phyloP scores from a whole-genome alignment of 2,888 invertebrate species.

The Steinernema hermaphroditum region DNA sequence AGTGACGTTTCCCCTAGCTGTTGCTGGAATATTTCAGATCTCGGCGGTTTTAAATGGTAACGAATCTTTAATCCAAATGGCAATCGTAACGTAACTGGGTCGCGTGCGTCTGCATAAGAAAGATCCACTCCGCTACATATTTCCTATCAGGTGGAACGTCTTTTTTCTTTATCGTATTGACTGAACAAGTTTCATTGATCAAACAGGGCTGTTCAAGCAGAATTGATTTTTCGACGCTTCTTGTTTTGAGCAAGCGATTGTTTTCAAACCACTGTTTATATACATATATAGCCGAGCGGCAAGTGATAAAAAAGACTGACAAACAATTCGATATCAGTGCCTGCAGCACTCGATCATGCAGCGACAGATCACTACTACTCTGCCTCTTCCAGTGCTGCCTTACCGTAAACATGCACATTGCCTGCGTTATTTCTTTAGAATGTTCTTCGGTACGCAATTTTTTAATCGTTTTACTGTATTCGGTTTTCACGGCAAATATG shows the following conservation, averaged over 20 bases:
- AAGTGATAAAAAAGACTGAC: not conserved
- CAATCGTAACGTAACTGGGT: too few species aligned
- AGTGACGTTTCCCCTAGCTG: not conserved
- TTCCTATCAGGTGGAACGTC: too few species aligned
- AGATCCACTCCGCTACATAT: too few species aligned
- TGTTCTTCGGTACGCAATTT: not conserved
- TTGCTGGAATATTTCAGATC: too few species aligned
- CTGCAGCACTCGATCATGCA: not conserved
- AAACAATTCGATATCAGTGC: not conserved
- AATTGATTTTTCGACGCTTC: not conserved
- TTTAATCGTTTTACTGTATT: too few species aligned
- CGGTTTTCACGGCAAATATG: not conserved
- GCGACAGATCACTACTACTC: not conserved
- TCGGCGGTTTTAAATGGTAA: too few species aligned
- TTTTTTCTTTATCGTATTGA: too few species aligned
- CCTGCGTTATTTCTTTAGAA: not conserved
- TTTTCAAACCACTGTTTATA: not conserved
- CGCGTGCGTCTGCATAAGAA: too few species aligned
- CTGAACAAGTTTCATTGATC: too few species aligned
- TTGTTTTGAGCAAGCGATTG: too few species aligned
- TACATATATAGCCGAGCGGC: not conserved
- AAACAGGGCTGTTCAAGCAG: too few species aligned
- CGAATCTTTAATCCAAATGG: too few species aligned
- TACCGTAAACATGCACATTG: conserved; percentile 1
- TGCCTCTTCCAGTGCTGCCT: not conserved